Evolutionary conservation across 37 sponge, comb jelly and placozoan genomes (phyloP).

Genomic region (Theonella swinhoei): DNA sequence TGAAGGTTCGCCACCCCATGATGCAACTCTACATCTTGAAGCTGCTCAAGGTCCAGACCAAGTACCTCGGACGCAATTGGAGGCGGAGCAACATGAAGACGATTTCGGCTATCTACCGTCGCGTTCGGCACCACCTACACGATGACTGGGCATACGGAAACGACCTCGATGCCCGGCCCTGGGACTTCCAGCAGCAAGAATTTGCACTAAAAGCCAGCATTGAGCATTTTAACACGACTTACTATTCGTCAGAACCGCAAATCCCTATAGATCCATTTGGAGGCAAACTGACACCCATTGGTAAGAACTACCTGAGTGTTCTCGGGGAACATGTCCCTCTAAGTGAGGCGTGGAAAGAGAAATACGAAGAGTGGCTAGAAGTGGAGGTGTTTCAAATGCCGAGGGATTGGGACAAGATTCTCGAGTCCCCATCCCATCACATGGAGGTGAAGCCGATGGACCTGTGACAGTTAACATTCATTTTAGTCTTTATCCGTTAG

Average conservation of each 20-base stretch:
- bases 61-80: constrained; percentile 94
- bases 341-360: constrained; percentile 73
- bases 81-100: constrained; percentile 90
- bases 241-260: constrained; percentile 36
- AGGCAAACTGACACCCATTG: constrained; percentile 34
- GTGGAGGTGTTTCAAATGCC: constrained; percentile 79
- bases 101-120: constrained; percentile 91
- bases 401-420: constrained; percentile 60
- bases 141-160: constrained; percentile 99
- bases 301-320: constrained; percentile 72
- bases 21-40: constrained; percentile 91
- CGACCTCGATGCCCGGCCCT: constrained; percentile 90
- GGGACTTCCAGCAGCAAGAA: constrained; percentile 92
- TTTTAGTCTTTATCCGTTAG: background rate
- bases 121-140: constrained; percentile 90
- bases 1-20: constrained; percentile 88
- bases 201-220: constrained; percentile 67
- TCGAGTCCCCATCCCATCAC: constrained; percentile 24
- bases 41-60: constrained; percentile 91
- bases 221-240: constrained; percentile 82
- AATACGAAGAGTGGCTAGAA: constrained; percentile 94
- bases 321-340: constrained; percentile 67
- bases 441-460: constrained; percentile 47
- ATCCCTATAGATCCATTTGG: background rate
- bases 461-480: constrained; percentile 9